phyloP scores from a whole-genome alignment of 2,797 vertebrate species.

The Alcedo quadribrachys region DNA sequence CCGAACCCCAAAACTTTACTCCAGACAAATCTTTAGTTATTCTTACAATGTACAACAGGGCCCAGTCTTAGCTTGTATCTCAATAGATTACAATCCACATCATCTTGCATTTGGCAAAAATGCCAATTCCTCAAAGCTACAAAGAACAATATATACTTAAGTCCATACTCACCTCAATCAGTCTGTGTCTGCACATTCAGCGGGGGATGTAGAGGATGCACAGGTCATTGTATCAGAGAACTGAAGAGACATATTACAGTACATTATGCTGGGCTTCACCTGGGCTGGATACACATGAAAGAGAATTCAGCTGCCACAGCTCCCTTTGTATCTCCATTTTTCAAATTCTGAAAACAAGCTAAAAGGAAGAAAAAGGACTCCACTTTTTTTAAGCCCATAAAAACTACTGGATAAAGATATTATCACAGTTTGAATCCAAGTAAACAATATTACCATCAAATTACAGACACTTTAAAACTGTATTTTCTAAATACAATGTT shows the following conservation, averaged over 20 bases:
- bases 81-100: constrained; percentile 55
- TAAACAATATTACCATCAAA: constrained; percentile 34
- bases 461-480: background rate
- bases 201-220: constrained; percentile 68
- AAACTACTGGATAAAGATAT: constrained; percentile 31
- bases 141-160: constrained; percentile 63
- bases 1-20: background rate
- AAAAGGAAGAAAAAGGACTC: constrained; percentile 47
- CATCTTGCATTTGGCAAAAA: constrained; percentile 49
- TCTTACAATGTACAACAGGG: constrained; percentile 9
- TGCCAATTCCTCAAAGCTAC: constrained; percentile 40
- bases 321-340: constrained; percentile 55
- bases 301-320: constrained; percentile 63
- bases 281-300: constrained; percentile 68
- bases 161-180: constrained; percentile 60
- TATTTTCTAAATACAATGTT: background rate
- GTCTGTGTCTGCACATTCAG: constrained; percentile 43
- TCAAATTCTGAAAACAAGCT: constrained; percentile 66
- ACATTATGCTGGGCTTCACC: constrained; percentile 64
- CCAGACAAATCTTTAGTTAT: constrained; percentile 47
- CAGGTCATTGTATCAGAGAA: constrained; percentile 69
- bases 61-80: constrained; percentile 22
- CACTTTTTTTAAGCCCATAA: constrained; percentile 43
- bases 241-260: constrained; percentile 60
- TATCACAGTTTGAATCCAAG: background rate